These are phyloP conservation scores for Limenitis camilla DNA, from an alignment of 2,888 invertebrate species.

Conservation along the genomic window DNA sequence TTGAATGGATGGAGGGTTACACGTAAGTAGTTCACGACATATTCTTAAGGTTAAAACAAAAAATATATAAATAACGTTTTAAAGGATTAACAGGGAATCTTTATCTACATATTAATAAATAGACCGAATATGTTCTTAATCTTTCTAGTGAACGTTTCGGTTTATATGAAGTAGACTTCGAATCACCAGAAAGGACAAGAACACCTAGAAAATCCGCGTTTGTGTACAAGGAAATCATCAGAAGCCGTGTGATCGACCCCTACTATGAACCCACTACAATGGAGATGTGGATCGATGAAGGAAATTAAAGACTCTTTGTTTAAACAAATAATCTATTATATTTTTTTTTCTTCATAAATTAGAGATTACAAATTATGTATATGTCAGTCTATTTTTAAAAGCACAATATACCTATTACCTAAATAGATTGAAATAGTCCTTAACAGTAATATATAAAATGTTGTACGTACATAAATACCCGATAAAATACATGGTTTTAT, in stretches of 20 bases:
- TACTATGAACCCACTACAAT: slow-evolving; percentile 42
- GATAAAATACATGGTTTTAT: too few species aligned
- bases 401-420: too few species aligned
- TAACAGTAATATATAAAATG: too few species aligned
- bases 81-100: too few species aligned
- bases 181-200: slow-evolving; percentile 74
- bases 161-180: slow-evolving; percentile 79
- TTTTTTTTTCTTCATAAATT: too few species aligned
- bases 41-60: too few species aligned
- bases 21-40: slow-evolving; percentile 57
- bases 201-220: slow-evolving; percentile 77
- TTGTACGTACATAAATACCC: too few species aligned
- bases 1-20: slow-evolving; percentile 77
- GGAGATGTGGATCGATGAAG: slow-evolving; percentile 41
- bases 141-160: slow-evolving; percentile 78
- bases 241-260: slow-evolving; percentile 51
- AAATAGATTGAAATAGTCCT: too few species aligned
- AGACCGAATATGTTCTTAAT: slow-evolving; percentile 7
- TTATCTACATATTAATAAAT: background rate
- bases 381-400: too few species aligned
- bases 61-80: background rate
- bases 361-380: too few species aligned
- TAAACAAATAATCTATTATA: too few species aligned
- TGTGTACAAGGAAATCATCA: slow-evolving; percentile 71
- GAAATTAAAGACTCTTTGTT: too few species aligned